A percentile compares a stretch with the other conserved stretches of the same genome.
These are phyloP conservation scores for Teleogryllus occipitalis DNA, from an alignment of 1,140 invertebrate genomes.

Conservation along the genomic window DNA sequence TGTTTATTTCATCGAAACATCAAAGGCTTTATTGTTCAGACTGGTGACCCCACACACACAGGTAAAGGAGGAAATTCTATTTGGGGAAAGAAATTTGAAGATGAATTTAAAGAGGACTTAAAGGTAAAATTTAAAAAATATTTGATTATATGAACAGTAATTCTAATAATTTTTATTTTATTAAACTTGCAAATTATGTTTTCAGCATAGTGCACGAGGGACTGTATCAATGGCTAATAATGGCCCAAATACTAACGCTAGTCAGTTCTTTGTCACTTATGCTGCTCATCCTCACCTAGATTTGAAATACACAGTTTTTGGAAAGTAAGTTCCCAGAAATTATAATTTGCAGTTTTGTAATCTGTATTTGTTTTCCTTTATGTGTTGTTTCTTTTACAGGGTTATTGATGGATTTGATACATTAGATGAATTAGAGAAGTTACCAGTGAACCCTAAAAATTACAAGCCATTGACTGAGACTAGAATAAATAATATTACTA, in stretches of 20 bases:
- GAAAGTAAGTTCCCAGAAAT: constrained; percentile 57
- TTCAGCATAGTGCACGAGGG: constrained; percentile 75
- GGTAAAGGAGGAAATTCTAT: constrained; percentile 89
- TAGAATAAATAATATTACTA: constrained; percentile 78
- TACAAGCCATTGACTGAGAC: constrained; percentile 77
- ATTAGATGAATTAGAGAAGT: constrained; percentile 91
- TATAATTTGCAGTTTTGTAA: neutral
- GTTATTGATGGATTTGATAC: constrained; percentile 96
- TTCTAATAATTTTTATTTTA: neutral
- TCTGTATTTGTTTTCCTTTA: constrained; percentile 4
- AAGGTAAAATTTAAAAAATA: constrained; percentile 50
- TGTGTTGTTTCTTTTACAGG: constrained; percentile 48
- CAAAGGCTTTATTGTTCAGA: constrained; percentile 97
- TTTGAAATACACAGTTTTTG: constrained; percentile 95
- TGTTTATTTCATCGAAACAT: constrained; percentile 95
- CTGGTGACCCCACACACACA: constrained; percentile 90
- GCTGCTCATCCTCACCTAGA: constrained; percentile 90
- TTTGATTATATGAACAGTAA: neutral
- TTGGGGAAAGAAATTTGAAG: constrained; percentile 88
- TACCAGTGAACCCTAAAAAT: constrained; percentile 89
- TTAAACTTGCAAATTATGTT: constrained; percentile 27
- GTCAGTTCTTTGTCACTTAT: constrained; percentile 96
- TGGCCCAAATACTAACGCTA: constrained; percentile 96
- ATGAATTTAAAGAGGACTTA: constrained; percentile 91
- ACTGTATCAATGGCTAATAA: constrained; percentile 98